Conservation (phyloP, 2,797 vertebrate species). For the Pelobates cultripes region DNA sequence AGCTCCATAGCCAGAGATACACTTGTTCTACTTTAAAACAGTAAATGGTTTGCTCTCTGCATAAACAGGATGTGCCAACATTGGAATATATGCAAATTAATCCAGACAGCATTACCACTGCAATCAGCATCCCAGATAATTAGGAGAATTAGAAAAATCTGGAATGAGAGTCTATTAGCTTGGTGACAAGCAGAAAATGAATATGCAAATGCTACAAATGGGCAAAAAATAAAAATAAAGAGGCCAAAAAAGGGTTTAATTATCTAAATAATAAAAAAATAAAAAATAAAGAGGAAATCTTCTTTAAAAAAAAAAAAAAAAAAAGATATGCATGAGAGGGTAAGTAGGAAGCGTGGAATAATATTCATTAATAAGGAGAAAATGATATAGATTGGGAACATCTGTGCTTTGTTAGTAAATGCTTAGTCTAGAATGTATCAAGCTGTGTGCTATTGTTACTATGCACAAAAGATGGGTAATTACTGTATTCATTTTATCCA, state of each 20-base stretch:
- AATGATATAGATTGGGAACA: slow-evolving; percentile 8
- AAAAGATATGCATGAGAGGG: background rate
- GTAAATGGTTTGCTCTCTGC: too few species aligned
- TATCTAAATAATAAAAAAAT: background rate
- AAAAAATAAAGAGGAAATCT: slow-evolving; percentile 1
- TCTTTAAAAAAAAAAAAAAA: background rate
- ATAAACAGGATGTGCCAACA: background rate
- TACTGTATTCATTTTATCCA: background rate
- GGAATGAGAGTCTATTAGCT: slow-evolving; percentile 31
- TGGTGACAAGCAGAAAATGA: slow-evolving; percentile 29
- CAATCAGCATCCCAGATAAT: slow-evolving; percentile 41
- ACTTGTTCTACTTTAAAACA: too few species aligned
- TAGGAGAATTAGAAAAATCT: slow-evolving; percentile 30
- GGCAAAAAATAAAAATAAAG: background rate
- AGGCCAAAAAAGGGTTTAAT: slow-evolving; percentile 10
- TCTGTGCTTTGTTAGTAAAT: slow-evolving; percentile 30
- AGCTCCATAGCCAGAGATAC: too few species aligned
- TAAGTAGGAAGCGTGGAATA: background rate
- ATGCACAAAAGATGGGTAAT: slow-evolving; percentile 28
- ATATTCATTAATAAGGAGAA: background rate
- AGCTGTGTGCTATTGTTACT: rapidly evolving
- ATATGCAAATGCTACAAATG: background rate
- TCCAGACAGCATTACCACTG: slow-evolving; percentile 4
- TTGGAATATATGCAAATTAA: background rate
- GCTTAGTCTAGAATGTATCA: background rate